phyloP scores from a whole-genome alignment of 2,113 vertebrate species.

The Paramormyrops kingsleyae region DNA sequence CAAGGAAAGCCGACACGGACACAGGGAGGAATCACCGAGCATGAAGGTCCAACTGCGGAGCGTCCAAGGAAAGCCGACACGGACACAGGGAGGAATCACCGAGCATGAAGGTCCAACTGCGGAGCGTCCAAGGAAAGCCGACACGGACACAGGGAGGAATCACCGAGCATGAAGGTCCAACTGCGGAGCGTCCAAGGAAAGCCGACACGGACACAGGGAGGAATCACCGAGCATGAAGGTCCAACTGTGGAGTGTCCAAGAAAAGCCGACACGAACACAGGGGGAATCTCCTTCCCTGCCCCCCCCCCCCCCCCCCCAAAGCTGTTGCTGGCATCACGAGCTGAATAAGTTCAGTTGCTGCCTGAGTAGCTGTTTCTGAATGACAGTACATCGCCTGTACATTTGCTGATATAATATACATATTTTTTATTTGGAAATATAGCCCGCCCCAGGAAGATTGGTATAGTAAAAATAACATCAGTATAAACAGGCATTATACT shows the following conservation, averaged over 20 bases:
- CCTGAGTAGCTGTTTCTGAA: neutral
- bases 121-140: too few species aligned
- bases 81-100: too few species aligned
- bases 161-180: neutral
- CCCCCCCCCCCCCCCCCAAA: neutral
- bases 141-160: too few species aligned
- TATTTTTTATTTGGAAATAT: neutral
- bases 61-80: too few species aligned
- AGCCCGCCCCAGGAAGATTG: neutral
- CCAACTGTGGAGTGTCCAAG: neutral
- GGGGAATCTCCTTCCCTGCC: too few species aligned
- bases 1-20: neutral
- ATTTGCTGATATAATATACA: neutral
- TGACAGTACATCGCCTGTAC: neutral
- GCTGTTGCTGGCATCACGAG: neutral
- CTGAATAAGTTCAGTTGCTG: neutral
- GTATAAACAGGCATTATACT: neutral
- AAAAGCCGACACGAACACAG: neutral
- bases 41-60: too few species aligned
- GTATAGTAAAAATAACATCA: neutral
- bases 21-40: neutral
- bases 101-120: too few species aligned
- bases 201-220: neutral
- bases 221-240: neutral
- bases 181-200: neutral